Base-by-base conservation (phyloP, 2,797 vertebrate species). In the Melanogrammus aeglefinus region DNA sequence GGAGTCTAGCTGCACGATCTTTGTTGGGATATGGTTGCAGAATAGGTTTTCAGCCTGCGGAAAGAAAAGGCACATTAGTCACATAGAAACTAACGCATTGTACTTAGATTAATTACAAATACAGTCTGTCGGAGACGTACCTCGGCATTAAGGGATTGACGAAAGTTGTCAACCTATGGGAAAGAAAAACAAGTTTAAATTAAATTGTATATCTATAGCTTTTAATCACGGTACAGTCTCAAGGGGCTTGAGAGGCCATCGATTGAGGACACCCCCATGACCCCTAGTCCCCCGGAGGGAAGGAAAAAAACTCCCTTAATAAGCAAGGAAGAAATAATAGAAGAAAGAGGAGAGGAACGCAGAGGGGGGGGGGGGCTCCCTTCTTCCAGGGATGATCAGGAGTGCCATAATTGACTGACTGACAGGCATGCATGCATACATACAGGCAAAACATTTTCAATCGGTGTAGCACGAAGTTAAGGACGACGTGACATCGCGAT, bases 21-120 rank as follows among this genome's bases (percentile, higher is more conserved):
- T 97, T 87, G 80, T 66, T 1, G 96, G 96, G 82, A 97, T 93
- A 78, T 87, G 86, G 35, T 72, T 89, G 47, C 88, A 95, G 80
- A 97, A 96, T 79, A 96, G 91, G 29, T 92, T 90, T 69, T 95
- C 94, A 24, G 95, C 95, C 96, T 97, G 88, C 16, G 83, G 78
- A 75, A 39, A 27, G 41, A 16, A 13, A 27, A 41, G n/a, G 12
- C 16, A 41, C 0, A 69, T 27, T 69, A n/a, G 57, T n/a, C 6
- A 69, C 27, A 3, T 12, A 69, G n/a, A 69, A 27, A 69, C 63
- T 0, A 69, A 69, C 9, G 3, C 63, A 69, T 12, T 69, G 70
- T 35, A 6, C 66, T 29, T 51, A 36, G 7, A 27, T 66, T 7
- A 24, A 27, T 27, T 12, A 27, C 63, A 69, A 27, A 69, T 27